phyloP scores from a whole-genome alignment of 2,113 vertebrate genomes.

The Lepus timidus region DNA sequence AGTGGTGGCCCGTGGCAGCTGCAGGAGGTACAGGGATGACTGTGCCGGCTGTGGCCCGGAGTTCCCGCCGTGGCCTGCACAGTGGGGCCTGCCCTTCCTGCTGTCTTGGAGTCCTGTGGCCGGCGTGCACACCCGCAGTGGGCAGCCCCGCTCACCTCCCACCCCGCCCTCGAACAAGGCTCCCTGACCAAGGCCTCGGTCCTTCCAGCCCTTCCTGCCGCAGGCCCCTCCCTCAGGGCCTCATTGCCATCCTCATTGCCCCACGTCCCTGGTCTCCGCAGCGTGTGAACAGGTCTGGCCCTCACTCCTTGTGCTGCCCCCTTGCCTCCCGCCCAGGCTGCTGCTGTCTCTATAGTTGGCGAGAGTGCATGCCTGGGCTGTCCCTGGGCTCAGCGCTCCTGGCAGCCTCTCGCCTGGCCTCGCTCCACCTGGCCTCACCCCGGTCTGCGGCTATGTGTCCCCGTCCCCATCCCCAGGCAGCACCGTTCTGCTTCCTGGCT shows the following conservation, averaged over 20 bases:
- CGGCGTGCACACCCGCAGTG: background rate
- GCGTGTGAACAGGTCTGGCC: too few relatives aligned
- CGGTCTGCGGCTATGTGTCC: too few relatives aligned
- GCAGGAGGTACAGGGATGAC: background rate
- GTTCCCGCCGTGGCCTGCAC: background rate
- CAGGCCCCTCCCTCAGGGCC: background rate
- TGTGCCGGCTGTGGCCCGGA: background rate
- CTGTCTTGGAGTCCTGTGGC: background rate
- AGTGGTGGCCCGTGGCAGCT: background rate
- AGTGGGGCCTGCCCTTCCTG: background rate
- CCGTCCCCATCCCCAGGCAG: too few relatives aligned
- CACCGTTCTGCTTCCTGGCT: too few relatives aligned
- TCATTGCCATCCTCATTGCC: background rate
- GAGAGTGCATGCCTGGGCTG: background rate
- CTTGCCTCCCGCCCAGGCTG: background rate
- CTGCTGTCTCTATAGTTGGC: background rate
- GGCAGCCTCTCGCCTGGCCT: background rate
- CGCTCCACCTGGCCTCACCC: too few relatives aligned
- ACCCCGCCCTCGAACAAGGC: background rate
- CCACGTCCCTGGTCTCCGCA: background rate
- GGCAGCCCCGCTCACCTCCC: background rate
- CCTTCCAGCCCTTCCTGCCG: background rate
- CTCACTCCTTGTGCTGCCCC: background rate
- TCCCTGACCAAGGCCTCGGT: background rate
- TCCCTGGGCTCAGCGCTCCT: background rate